These are phyloP conservation scores for Clarias laeviceps DNA, from an alignment of 2,797 vertebrate species.

Conservation along the genomic window DNA sequence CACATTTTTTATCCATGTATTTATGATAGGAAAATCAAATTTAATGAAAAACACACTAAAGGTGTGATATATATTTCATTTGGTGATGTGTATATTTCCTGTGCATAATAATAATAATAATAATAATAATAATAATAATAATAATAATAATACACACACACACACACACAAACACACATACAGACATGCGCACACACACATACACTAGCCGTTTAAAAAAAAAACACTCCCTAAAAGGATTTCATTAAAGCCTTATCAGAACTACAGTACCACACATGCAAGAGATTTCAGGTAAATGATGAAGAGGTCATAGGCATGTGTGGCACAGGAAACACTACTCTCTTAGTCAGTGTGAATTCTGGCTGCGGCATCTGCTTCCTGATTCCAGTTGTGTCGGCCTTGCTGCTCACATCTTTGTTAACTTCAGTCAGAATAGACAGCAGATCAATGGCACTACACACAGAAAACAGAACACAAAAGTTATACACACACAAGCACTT, in stretches of 20 bases:
- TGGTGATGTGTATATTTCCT: not conserved
- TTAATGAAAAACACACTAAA: not conserved
- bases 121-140: too few relatives aligned
- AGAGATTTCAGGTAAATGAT: not conserved
- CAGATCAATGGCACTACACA: slow-evolving; percentile 76
- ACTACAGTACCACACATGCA: not conserved
- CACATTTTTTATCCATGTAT: not conserved
- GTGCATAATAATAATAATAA: too few relatives aligned
- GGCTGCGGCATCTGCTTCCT: slow-evolving; percentile 88
- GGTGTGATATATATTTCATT: not conserved
- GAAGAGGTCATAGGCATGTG: slow-evolving; percentile 12
- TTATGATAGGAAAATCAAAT: not conserved
- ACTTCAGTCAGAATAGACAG: slow-evolving; percentile 86
- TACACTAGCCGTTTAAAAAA: too few relatives aligned
- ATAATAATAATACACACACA: too few relatives aligned
- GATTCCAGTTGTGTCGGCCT: rapidly evolving
- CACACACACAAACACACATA: too few relatives aligned
- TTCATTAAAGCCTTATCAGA: not conserved
- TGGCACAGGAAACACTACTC: slow-evolving; percentile 81
- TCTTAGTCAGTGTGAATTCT: slow-evolving; percentile 79
- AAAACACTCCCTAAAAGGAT: not conserved
- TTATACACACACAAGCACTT: too few relatives aligned
- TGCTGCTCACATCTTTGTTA: slow-evolving; percentile 81
- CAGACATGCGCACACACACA: rapidly evolving
- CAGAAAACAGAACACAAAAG: not conserved